Evolutionary conservation across 2,797 vertebrate species (phyloP), one percentile per base, ranked within the genome.

Genomic region (Girardinus metallicus): DNA sequence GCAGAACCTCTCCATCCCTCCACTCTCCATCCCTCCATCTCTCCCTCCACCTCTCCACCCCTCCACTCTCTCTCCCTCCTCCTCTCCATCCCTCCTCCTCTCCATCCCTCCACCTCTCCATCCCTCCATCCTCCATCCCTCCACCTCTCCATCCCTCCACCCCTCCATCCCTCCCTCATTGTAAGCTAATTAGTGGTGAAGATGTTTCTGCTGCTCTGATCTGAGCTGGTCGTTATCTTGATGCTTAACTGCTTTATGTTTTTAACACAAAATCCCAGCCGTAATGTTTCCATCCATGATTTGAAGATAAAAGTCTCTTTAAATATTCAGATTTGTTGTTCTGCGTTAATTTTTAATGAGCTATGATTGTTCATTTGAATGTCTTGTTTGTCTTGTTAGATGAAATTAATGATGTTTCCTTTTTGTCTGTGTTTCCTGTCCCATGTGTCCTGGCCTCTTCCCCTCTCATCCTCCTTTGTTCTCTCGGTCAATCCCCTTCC

Each of bases 161-260:
- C 36, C 44, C 44, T 44, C 44, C 12, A 15, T 46, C 44, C 13
- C 13, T 46, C 16, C 47, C 29, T 83, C 87, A 88, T 84, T 86
- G 86, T 92, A 79, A 90, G 55, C 83, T 89, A 77, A 90, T 94
- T 92, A 92, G 77, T 31, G 10, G 71, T 36, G 64, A 66, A 39
- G 64, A 68, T 41, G 36, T 68, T 39, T 68, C 92, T 90, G 91
- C 87, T 26, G 80, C 85, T 86, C 41, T 80, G 76, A 90, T 91
- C 86, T 85, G 84, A 92, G 90, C 87, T 86, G 21, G 78, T 85
- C 88, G 15, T 34, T 62, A 62, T 62, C 60, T 62, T 34, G 60
- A 34, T 34, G 15, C 5, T 91, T 85, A 55, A 91, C 91, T 84
- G 72, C 18, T 39, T 66, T 23, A 66, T 66, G 36, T 68, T 41